These are phyloP conservation scores for Premnoplex brunnescens DNA, from an alignment of 2,797 vertebrate species.

Conservation along the genomic window DNA sequence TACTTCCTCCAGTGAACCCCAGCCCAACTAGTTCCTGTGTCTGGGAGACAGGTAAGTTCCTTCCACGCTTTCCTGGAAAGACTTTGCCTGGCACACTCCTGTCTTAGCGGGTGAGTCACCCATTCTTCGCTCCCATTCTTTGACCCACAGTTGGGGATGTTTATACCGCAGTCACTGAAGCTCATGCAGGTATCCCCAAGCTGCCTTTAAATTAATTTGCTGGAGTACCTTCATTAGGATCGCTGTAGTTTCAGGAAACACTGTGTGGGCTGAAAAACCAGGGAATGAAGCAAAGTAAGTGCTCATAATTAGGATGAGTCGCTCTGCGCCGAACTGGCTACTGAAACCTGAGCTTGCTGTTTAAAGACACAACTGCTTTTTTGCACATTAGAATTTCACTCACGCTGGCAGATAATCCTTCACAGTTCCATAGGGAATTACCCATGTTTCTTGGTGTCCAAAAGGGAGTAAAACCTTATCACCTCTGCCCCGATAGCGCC, in stretches of 20 bases:
- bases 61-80: conserved; percentile 51
- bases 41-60: neutral
- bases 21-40: neutral
- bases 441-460: conserved; percentile 25
- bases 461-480: conserved; percentile 61
- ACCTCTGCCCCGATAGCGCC: neutral
- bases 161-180: neutral
- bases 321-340: neutral
- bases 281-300: conserved; percentile 9
- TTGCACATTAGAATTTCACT: conserved; percentile 14
- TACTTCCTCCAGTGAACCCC: neutral
- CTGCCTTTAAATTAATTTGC: conserved; percentile 49
- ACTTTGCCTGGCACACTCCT: conserved; percentile 26
- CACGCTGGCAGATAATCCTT: conserved; percentile 50
- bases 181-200: conserved; percentile 17
- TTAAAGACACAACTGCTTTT: conserved; percentile 8
- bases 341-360: neutral
- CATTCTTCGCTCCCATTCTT: neutral
- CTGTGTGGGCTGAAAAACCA: conserved; percentile 26
- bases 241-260: neutral
- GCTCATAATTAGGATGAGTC: conserved; percentile 13
- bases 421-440: conserved; percentile 49
- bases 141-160: neutral
- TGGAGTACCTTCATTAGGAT: neutral
- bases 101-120: conserved; percentile 14